Evolutionary conservation across 2,888 invertebrate genomes (phyloP).

Genomic region (Trichogramma dendrolimi): DNA sequence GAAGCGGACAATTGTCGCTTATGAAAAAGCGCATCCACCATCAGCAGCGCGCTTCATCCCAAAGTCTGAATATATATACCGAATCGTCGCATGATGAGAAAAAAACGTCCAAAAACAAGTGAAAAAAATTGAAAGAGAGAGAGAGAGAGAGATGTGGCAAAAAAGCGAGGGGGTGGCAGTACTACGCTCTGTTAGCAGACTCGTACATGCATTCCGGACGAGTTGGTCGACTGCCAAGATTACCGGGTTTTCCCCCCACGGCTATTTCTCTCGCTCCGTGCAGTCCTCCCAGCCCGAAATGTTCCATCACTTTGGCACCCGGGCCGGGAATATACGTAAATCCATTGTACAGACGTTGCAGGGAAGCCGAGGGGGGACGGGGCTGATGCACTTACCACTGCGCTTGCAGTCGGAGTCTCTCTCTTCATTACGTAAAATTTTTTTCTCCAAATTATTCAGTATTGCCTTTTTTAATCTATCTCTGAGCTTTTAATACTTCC

Average conservation of each 20-base stretch:
- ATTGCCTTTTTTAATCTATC: too few relatives aligned
- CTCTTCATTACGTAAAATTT: too few relatives aligned
- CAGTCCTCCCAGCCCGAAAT: constrained; percentile 13
- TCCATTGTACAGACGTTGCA: constrained; percentile 43
- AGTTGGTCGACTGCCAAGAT: constrained; percentile 48
- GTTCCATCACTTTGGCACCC: constrained; percentile 39
- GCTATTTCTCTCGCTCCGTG: constrained; percentile 40
- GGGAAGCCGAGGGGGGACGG: constrained; percentile 11
- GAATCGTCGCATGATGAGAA: too few relatives aligned
- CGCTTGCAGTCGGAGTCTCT: too few relatives aligned
- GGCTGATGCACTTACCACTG: neutral
- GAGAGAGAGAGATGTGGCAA: neutral
- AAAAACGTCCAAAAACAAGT: neutral
- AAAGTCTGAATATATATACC: too few relatives aligned
- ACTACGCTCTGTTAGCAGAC: constrained; percentile 14
- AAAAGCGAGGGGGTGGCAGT: constrained; percentile 25
- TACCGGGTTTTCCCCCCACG: constrained; percentile 42
- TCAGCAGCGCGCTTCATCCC: too few relatives aligned
- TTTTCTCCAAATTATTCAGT: too few relatives aligned
- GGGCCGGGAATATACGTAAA: constrained; percentile 44
- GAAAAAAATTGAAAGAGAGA: constrained; percentile 10
- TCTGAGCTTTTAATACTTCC: too few relatives aligned
- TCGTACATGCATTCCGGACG: neutral
- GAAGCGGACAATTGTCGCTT: too few relatives aligned
- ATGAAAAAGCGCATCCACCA: too few relatives aligned